phyloP scores from a whole-genome alignment of 2,113 vertebrate species.

The Catharus fuscescens region DNA sequence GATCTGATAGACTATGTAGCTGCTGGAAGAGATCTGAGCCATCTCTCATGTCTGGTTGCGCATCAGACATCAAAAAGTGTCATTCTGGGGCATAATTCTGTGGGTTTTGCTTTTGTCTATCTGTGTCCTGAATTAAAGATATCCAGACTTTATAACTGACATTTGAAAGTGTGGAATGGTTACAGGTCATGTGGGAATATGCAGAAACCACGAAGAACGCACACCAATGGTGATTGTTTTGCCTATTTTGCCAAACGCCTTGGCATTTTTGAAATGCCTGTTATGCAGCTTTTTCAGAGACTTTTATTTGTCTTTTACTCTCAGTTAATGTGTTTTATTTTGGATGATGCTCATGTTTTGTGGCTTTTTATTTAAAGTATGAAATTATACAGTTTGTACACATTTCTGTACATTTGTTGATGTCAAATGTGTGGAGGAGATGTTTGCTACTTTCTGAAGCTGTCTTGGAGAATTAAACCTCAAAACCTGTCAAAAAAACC shows the following conservation, averaged over 20 bases:
- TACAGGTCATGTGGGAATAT: background rate
- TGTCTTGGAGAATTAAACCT: background rate
- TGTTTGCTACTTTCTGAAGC: background rate
- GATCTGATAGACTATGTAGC: background rate
- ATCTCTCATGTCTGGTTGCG: background rate
- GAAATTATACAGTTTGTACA: background rate
- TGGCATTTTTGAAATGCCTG: background rate
- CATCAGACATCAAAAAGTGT: background rate
- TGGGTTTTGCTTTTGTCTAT: background rate
- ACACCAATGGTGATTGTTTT: rapidly evolving
- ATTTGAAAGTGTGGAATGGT: background rate
- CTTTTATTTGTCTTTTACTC: background rate
- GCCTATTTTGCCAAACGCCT: background rate
- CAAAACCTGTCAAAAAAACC: background rate
- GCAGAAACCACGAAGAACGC: background rate
- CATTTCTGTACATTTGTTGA: background rate
- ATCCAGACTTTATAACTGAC: background rate
- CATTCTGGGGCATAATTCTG: background rate
- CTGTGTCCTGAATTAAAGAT: background rate
- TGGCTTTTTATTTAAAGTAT: background rate
- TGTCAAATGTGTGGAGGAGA: background rate
- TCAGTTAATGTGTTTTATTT: background rate
- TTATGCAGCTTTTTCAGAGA: background rate
- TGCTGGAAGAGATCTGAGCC: background rate
- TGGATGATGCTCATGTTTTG: background rate